phyloP scores from a whole-genome alignment of 2,888 invertebrate genomes.

The Ormia ochracea region DNA sequence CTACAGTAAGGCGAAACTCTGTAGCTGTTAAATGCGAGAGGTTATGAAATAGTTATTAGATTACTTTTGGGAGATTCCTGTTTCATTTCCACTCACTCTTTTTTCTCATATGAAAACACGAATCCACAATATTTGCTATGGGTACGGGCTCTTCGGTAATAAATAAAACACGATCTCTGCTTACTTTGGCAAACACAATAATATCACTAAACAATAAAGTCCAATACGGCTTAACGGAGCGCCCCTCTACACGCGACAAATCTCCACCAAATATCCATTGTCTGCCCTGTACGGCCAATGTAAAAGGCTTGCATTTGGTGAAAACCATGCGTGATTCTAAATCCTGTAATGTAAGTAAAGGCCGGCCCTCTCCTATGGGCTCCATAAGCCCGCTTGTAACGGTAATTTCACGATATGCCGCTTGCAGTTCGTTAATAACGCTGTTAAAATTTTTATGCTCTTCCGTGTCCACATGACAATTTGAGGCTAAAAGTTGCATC shows the following conservation, averaged over 20 bases:
- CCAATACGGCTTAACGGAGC: constrained; percentile 90
- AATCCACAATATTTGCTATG: constrained; percentile 86
- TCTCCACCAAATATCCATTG: constrained; percentile 95
- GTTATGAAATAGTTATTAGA: not conserved
- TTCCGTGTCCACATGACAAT: constrained; percentile 76
- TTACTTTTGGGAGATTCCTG: too few relatives aligned
- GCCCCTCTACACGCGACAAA: constrained; percentile 87
- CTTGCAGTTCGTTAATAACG: constrained; percentile 78
- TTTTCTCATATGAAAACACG: constrained; percentile 90
- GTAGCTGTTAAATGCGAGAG: constrained; percentile 80
- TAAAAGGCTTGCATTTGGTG: constrained; percentile 93
- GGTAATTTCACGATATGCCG: constrained; percentile 88
- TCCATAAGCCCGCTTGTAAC: constrained; percentile 91
- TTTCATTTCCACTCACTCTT: constrained; percentile 80
- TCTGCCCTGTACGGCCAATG: constrained; percentile 87
- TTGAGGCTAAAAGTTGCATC: constrained; percentile 78
- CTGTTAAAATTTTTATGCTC: constrained; percentile 76
- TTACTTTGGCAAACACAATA: constrained; percentile 90
- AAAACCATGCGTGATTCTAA: constrained; percentile 92
- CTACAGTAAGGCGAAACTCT: constrained; percentile 88
- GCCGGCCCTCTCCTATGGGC: constrained; percentile 88
- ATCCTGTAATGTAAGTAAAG: constrained; percentile 88
- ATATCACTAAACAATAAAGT: constrained; percentile 90
- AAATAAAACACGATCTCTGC: constrained; percentile 89
- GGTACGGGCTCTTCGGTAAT: constrained; percentile 92